Conservation (phyloP, 2,888 invertebrate species). For the Sinelater perroti region DNA sequence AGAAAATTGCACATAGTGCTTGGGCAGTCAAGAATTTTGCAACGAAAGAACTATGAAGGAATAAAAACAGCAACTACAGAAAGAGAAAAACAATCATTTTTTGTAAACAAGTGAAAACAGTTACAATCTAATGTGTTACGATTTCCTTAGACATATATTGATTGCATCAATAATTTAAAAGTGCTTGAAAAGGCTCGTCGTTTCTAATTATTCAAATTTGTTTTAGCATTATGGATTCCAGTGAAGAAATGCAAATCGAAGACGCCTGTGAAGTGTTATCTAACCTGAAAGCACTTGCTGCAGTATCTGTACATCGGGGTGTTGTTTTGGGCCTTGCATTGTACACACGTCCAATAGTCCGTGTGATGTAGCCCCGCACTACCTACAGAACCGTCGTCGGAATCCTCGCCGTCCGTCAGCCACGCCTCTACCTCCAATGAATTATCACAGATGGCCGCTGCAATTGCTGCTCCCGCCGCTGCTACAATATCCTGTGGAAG, state of each 20-base stretch:
- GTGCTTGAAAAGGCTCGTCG: too few species aligned
- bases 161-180: too few species aligned
- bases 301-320: slow-evolving; percentile 74
- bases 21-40: too few species aligned
- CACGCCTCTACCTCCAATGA: slow-evolving; percentile 56
- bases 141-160: too few species aligned
- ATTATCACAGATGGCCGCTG: slow-evolving; percentile 54
- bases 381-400: slow-evolving; percentile 50
- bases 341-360: slow-evolving; percentile 72
- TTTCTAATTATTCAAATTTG: too few species aligned
- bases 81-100: too few species aligned
- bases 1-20: too few species aligned
- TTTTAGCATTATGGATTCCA: too few species aligned
- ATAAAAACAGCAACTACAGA: too few species aligned
- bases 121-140: too few species aligned
- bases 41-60: too few species aligned
- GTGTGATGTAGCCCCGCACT: slow-evolving; percentile 64
- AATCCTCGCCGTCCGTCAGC: slow-evolving; percentile 57
- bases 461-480: slow-evolving; percentile 52
- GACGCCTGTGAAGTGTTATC: slow-evolving; percentile 18
- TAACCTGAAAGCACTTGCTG: slow-evolving; percentile 76
- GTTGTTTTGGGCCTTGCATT: slow-evolving; percentile 68
- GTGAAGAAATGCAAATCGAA: slow-evolving; percentile 21
- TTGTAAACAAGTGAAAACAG: too few species aligned
- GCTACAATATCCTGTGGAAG: slow-evolving; percentile 35